Conservation (phyloP, 2,113 vertebrate species). For the Sphaerodactylus townsendi region DNA sequence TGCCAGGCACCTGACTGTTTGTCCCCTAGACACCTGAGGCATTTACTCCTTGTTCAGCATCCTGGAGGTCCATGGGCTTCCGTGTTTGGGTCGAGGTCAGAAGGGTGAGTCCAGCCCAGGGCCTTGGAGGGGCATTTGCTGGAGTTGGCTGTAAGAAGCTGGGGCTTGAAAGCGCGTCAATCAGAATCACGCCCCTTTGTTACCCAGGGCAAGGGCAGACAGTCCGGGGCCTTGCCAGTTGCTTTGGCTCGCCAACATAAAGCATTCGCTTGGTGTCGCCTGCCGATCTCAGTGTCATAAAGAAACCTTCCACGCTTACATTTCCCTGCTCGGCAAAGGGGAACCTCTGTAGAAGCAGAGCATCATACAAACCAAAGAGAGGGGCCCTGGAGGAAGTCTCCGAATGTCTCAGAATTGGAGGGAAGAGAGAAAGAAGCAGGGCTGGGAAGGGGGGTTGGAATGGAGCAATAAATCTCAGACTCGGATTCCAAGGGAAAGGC, state of each 20-base stretch:
- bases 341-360: neutral
- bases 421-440: neutral
- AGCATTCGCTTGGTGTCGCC: neutral
- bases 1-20: neutral
- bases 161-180: neutral
- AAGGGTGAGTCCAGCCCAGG: neutral
- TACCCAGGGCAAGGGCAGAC: neutral
- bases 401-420: neutral
- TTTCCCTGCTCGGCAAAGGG: no score
- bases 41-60: neutral
- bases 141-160: neutral
- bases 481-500: conserved; percentile 74
- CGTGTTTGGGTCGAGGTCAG: neutral
- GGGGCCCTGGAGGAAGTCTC: neutral
- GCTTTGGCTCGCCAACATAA: neutral
- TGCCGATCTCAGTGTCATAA: conserved; percentile 1
- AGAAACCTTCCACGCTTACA: neutral
- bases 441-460: conserved; percentile 31
- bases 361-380: neutral
- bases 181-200: neutral
- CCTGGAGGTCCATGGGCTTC: neutral
- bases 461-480: conserved; percentile 70
- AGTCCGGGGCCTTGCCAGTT: neutral
- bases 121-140: neutral
- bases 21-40: no score